A percentile compares a stretch with the other conserved stretches of the same genome.
These are phyloP conservation scores for Mormyrus lacerda DNA, from an alignment of 2,113 vertebrate genomes.

Conservation along the genomic window DNA sequence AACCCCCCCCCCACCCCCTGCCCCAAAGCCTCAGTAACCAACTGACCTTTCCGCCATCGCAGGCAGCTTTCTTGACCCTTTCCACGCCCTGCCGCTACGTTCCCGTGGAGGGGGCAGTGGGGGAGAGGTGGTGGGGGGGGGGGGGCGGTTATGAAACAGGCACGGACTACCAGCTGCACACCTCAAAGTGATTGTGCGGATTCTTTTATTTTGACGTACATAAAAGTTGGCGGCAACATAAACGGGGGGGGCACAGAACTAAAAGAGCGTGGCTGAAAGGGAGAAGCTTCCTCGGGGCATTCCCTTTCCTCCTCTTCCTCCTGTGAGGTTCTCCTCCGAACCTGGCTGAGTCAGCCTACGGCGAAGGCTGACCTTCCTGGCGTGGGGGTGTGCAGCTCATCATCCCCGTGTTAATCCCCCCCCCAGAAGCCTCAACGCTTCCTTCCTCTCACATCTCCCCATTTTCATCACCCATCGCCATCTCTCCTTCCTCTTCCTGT, in stretches of 20 bases:
- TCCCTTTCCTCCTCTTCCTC: too few relatives aligned
- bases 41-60: not conserved
- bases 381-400: not conserved
- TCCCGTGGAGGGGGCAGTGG: not conserved
- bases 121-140: too few relatives aligned
- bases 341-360: too few relatives aligned
- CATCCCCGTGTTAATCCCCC: not conserved
- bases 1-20: conserved; percentile 55
- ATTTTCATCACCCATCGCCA: not conserved
- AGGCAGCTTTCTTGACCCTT: not conserved
- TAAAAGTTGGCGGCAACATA: not conserved
- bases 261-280: not conserved
- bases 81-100: not conserved
- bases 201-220: not conserved
- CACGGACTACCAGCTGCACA: not conserved
- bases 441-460: not conserved
- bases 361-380: not conserved
- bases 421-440: not conserved
- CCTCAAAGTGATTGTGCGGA: not conserved
- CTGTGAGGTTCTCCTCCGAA: too few relatives aligned
- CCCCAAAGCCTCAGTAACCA: conserved; percentile 20
- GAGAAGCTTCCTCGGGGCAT: not conserved
- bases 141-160: not conserved
- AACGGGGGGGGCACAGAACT: not conserved
- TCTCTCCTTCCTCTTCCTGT: not conserved